Base-by-base conservation (phyloP, 1,140 invertebrate genomes). In the Cyclargus thomasi region DNA sequence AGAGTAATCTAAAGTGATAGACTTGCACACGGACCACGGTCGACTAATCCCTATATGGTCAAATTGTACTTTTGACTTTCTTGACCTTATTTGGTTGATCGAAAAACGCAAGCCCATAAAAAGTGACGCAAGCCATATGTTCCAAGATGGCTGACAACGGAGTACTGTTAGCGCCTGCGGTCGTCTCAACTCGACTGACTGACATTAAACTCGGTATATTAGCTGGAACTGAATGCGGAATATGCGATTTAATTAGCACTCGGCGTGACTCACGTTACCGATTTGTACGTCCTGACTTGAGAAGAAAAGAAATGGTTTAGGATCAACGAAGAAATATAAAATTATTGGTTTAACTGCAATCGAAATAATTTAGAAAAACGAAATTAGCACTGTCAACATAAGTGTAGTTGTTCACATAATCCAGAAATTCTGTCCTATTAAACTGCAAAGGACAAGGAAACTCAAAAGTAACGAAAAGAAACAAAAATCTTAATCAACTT, bases 41-140 rank as follows among this genome's bases (percentile, higher is more conserved):
- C 39, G 39, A 47, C 39, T 14, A 47, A 47, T 47, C 39, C 39
- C 10, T 47, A 47, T 1, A 47, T 47, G 14, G 39, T 14, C 8
- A 47, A 8, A 47, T 47, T 16, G 39, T 47, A 20, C 17, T 59
- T 59, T 59, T 59, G 55, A 59, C 55, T 59, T 59, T 59, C 55
- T 20, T 59, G 55, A 21, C 55, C 55, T 18, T 59, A 59, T 59
- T 59, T 59, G 55, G 55, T 21, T n/a, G 17, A 18, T 20, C 55
- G 18, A 59, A 59, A 59, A 59, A 59, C 10, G 10, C 55, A 59
- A 59, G 55, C 18, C 55, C 55, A 59, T 59, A 59, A 59, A 59
- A 59, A 59, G 55, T 59, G 55, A 59, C 18, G 55, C 55, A 21
- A 21, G 17, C 55, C 55, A 59, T 59, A 59, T 59, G 55, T 59